Conservation (phyloP, 2,888 invertebrate species). For the Allolobophora icterica region DNA sequence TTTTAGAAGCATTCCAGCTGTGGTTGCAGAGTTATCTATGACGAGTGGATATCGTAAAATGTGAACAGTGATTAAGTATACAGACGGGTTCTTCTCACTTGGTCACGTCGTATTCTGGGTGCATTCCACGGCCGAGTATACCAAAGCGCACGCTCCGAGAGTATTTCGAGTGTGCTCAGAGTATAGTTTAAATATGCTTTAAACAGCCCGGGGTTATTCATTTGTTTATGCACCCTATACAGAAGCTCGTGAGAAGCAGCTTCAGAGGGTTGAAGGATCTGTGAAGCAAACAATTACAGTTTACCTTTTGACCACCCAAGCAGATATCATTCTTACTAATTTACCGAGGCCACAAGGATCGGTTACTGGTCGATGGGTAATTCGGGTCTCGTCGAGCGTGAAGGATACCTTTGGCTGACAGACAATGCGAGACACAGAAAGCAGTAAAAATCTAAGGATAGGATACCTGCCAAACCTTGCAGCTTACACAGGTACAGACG, state of each 20-base stretch:
- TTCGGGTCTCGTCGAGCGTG: background rate
- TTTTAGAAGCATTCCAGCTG: background rate
- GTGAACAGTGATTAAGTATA: constrained; percentile 12
- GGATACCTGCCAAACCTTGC: background rate
- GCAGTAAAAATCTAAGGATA: background rate
- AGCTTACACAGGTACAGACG: too few species aligned
- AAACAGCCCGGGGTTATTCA: background rate
- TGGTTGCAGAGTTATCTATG: background rate
- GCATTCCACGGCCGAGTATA: background rate
- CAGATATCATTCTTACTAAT: background rate
- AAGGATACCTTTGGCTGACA: background rate
- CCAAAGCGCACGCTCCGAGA: background rate
- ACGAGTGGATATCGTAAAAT: background rate
- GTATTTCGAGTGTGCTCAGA: background rate
- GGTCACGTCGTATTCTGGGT: background rate
- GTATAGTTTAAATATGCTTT: background rate
- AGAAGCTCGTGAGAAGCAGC: too few species aligned
- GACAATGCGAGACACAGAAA: too few species aligned
- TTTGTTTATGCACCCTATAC: background rate
- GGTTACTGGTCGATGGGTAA: background rate
- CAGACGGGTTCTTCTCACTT: background rate
- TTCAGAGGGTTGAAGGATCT: background rate
- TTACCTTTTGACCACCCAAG: background rate
- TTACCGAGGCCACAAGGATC: background rate
- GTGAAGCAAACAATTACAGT: background rate